phyloP scores from a whole-genome alignment of 2,797 vertebrate genomes.

The Hippopotamyrus pictus region DNA sequence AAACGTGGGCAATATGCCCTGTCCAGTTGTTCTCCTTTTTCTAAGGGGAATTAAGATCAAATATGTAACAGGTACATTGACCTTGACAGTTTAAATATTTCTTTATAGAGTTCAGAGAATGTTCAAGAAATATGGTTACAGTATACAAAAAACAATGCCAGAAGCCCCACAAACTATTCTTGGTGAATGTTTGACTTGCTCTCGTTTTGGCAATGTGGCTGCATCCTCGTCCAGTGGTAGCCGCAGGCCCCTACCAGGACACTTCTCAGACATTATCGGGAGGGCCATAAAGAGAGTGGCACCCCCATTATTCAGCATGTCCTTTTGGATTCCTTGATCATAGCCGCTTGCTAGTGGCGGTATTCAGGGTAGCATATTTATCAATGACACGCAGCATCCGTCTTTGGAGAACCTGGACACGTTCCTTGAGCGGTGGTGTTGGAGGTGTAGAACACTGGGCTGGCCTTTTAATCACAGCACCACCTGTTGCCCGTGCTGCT shows the following conservation, averaged over 20 bases:
- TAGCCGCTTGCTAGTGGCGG: neutral
- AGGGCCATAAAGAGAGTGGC: neutral
- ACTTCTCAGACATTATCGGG: neutral
- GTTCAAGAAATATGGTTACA: neutral
- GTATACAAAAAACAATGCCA: neutral
- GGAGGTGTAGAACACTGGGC: neutral
- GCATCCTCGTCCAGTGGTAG: neutral
- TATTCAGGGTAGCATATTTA: neutral
- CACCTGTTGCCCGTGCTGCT: neutral
- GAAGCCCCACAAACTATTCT: neutral
- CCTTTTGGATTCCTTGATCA: neutral
- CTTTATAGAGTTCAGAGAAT: constrained; percentile 3
- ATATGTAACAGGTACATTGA: neutral
- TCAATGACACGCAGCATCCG: neutral
- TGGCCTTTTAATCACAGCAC: neutral
- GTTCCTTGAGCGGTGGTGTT: neutral
- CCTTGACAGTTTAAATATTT: neutral
- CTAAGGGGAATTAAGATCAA: neutral
- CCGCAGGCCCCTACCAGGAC: neutral
- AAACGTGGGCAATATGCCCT: neutral
- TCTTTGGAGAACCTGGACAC: neutral
- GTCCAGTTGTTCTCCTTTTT: neutral
- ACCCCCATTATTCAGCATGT: neutral
- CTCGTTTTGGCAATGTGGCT: neutral
- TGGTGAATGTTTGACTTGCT: neutral